Evolutionary conservation across 2,797 vertebrate genomes (phyloP).

Genomic region (Carapus acus): DNA sequence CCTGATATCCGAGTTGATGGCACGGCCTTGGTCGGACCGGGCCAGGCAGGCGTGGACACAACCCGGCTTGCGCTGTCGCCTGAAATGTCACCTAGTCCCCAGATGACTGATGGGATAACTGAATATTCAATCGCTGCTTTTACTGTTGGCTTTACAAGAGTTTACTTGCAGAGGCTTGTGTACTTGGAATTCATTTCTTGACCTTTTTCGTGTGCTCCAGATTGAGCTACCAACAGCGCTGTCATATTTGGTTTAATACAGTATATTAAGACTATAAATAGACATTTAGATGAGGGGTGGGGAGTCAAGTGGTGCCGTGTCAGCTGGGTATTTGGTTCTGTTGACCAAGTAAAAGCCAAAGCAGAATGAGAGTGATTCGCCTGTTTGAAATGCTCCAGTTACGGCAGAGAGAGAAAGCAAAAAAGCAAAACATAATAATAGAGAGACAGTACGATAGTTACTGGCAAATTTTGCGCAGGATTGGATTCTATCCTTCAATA

Average conservation of each 20-base stretch:
- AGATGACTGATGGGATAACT: too few relatives aligned
- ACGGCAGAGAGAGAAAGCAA: background rate
- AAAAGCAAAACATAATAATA: background rate
- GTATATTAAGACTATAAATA: slow-evolving; percentile 50
- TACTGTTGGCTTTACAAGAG: slow-evolving; percentile 5
- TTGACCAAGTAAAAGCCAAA: slow-evolving; percentile 23
- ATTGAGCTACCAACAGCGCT: background rate
- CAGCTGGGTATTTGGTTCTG: slow-evolving; percentile 42
- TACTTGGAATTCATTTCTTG: slow-evolving; percentile 1
- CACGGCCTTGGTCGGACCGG: too few relatives aligned
- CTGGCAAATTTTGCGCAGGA: too few relatives aligned
- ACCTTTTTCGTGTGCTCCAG: slow-evolving; percentile 19
- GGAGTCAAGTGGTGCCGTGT: slow-evolving; percentile 27
- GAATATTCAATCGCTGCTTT: too few relatives aligned
- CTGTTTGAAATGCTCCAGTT: slow-evolving; percentile 22
- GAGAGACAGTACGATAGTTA: too few relatives aligned
- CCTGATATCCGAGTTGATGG: too few relatives aligned
- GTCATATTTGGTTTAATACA: slow-evolving; percentile 40
- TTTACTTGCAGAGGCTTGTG: slow-evolving; percentile 7
- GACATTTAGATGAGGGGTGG: slow-evolving; percentile 30
- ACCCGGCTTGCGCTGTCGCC: too few relatives aligned
- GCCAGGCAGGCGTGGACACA: too few relatives aligned
- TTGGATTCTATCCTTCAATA: too few relatives aligned
- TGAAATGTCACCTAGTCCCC: too few relatives aligned
- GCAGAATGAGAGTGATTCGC: slow-evolving; percentile 24